Evolutionary conservation across 2,113 vertebrate genomes (phyloP), one percentile per base, ranked within the genome.

Genomic region (Oophaga pumilio): DNA sequence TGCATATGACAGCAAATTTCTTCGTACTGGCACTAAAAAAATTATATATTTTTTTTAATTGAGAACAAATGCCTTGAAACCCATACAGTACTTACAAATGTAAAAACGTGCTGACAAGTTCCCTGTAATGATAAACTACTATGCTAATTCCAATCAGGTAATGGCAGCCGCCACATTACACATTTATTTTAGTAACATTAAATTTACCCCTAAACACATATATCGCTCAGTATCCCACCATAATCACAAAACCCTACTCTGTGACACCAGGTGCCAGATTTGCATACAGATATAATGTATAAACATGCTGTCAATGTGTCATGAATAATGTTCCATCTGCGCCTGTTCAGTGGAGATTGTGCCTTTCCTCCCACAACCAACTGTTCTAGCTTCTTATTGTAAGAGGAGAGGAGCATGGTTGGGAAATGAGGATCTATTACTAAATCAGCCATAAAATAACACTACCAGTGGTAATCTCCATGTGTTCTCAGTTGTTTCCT

Each of bases 361-460:
- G 62, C 81, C 20, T 83, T 60, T 52, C 81, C 81, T 52, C 81
- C 81, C 64, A 83, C 81, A 15, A 49, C 81, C 81, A 83, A 83
- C 62, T 83, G 81, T 83, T 83, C 50, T 52, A 28, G 22, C 24
- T 12, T 68, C 81, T 60, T 78, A 64, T 66, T 68, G 33, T 43
- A 68, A 69, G 43, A 53, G 22, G 43, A 53, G 22, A 6, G 24
- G 66, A 83, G n/a, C 60, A 52, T 82, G 1, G 71, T 33, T 17
- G 43, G 17, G 18, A 33, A 50, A 11, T 50, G 18, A 1, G 43
- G 71, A 74, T 22, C 1, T 49, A 74, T 49, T 74, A 49, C 18
- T 50, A 74, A 20, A 74, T 4, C 71, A 11, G 17, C 22, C 17
- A 50, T 74, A 1, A 8, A 50, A 50, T 50, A 43, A 9, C 71